Conservation (phyloP, 2,888 invertebrate genomes). For the Eucera pruinosa region DNA sequence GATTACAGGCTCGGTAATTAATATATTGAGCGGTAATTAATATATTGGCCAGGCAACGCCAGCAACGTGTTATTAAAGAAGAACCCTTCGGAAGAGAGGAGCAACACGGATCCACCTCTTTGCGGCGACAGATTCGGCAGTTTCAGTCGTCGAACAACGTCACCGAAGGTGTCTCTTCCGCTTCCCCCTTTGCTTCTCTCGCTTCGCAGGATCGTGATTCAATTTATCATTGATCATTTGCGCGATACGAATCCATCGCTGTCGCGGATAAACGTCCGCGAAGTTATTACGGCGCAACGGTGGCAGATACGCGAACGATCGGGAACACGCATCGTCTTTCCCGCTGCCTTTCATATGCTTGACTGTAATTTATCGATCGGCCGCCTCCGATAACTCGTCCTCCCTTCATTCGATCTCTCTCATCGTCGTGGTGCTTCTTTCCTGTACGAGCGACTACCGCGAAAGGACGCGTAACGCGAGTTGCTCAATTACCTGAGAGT, state of each 20-base stretch:
- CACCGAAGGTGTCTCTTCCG: not conserved
- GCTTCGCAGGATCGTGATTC: conserved; percentile 41
- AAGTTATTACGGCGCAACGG: conserved; percentile 62
- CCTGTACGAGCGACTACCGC: not conserved
- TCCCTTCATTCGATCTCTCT: not conserved
- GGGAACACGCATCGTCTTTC: conserved; percentile 55
- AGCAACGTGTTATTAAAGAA: conserved; percentile 79
- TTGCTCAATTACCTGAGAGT: conserved; percentile 49
- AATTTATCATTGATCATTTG: conserved; percentile 75
- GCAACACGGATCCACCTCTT: conserved; percentile 29
- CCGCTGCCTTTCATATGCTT: conserved; percentile 57
- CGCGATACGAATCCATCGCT: conserved; percentile 61
- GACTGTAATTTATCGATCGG: conserved; percentile 72
- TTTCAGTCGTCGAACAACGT: not conserved
- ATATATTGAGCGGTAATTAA: conserved; percentile 83
- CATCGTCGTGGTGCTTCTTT: not conserved
- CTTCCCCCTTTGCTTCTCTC: conserved; percentile 24
- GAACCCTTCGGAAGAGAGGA: conserved; percentile 23
- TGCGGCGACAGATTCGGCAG: conserved; percentile 72
- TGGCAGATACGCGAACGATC: conserved; percentile 51
- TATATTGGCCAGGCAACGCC: conserved; percentile 76
- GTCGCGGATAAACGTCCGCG: conserved; percentile 57
- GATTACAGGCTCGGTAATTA: conserved; percentile 82
- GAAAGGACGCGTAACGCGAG: conserved; percentile 35
- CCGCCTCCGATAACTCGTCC: conserved; percentile 57